Evolutionary conservation across 2,797 vertebrate species (phyloP).

Genomic region (Percopsis omiscomaycus): DNA sequence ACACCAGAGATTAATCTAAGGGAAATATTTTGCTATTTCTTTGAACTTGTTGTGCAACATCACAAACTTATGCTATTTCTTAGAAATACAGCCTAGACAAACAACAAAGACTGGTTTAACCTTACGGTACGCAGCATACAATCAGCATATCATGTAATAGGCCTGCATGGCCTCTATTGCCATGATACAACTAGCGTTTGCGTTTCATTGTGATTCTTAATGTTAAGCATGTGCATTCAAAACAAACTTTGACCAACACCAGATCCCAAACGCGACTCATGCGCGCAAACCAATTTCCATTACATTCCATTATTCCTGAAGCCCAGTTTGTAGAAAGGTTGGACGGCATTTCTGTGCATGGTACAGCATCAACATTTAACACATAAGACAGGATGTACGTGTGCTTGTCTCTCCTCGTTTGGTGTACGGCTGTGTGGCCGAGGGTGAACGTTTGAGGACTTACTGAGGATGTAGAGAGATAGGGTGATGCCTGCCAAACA

Average conservation of each 20-base stretch:
- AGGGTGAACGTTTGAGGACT: constrained; percentile 69
- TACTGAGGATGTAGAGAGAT: constrained; percentile 90
- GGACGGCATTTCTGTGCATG: too few relatives aligned
- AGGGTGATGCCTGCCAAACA: constrained; percentile 93
- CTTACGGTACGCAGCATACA: not conserved
- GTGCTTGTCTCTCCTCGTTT: too few relatives aligned
- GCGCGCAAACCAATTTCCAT: not conserved
- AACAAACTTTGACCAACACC: constrained; percentile 7
- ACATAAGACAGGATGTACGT: too few relatives aligned
- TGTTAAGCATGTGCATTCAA: constrained; percentile 25
- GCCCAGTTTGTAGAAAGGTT: too few relatives aligned
- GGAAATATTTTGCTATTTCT: too few relatives aligned
- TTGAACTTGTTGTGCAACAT: constrained; percentile 9
- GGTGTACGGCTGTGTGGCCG: not conserved
- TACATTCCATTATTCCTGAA: too few relatives aligned
- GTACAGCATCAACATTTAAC: too few relatives aligned
- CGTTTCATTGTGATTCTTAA: not conserved
- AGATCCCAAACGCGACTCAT: constrained; percentile 20
- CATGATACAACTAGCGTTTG: not conserved
- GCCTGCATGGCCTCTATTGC: not conserved
- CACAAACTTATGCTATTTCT: constrained; percentile 10
- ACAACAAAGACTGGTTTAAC: constrained; percentile 29
- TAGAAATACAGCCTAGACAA: constrained; percentile 10
- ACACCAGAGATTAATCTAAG: constrained; percentile 8
- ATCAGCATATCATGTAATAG: not conserved